Evolutionary conservation across 1,140 invertebrate species (phyloP).

Genomic region (Diachasma alloeum): DNA sequence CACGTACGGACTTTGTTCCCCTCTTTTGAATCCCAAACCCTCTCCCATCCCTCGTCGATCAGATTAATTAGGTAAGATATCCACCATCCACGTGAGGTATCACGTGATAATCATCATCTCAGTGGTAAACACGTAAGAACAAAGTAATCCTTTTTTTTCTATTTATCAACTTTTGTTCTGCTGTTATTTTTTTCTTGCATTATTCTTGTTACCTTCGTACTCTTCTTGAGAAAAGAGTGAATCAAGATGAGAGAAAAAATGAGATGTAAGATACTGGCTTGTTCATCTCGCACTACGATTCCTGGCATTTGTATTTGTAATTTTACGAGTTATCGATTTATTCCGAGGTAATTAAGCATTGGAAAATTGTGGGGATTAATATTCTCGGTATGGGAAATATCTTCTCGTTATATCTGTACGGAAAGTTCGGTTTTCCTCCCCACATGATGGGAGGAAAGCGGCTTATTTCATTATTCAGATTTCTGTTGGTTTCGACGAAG

Average conservation of each 20-base stretch:
- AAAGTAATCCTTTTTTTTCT: conserved; percentile 24
- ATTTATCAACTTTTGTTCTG: not conserved
- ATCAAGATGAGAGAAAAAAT: conserved; percentile 18
- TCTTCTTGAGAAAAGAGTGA: not conserved
- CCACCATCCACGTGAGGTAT: conserved; percentile 32
- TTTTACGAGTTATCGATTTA: not conserved
- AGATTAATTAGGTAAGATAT: conserved; percentile 33
- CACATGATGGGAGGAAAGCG: too few species aligned
- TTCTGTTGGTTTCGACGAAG: too few species aligned
- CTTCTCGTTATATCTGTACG: not conserved
- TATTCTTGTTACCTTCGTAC: not conserved
- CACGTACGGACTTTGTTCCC: not conserved
- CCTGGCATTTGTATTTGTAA: conserved; percentile 3
- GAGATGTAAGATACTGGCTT: conserved; percentile 2
- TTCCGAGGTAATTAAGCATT: not conserved
- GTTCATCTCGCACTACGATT: conserved; percentile 6
- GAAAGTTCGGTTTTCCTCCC: not conserved
- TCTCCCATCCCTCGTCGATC: conserved; percentile 9
- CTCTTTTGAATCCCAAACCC: not conserved
- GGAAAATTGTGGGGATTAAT: not conserved
- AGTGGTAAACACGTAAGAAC: conserved; percentile 32
- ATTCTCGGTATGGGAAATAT: not conserved
- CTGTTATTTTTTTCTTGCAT: not conserved
- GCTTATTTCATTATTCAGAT: too few species aligned
- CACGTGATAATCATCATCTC: conserved; percentile 31